phyloP scores from a whole-genome alignment of 2,113 vertebrate species.

The Anarhynchus alexandrinus region DNA sequence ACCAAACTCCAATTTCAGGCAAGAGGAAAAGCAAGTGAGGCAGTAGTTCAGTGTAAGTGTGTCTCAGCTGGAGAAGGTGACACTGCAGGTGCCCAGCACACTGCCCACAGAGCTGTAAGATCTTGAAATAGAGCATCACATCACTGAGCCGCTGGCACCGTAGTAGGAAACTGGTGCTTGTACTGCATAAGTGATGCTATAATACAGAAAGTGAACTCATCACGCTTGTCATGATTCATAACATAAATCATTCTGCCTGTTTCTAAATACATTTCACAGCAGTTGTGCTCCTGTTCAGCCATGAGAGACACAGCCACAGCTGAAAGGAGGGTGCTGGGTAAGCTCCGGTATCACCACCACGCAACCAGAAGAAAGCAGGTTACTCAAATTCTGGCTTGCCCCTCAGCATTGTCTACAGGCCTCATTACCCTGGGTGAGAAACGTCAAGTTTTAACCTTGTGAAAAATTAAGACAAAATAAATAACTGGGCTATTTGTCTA shows the following conservation, averaged over 20 bases:
- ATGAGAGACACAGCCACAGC: neutral
- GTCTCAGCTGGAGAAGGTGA: neutral
- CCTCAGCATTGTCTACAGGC: neutral
- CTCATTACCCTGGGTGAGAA: neutral
- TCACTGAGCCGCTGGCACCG: neutral
- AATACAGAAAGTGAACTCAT: constrained; percentile 6
- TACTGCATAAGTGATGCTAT: neutral
- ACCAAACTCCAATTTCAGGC: neutral
- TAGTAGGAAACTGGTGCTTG: neutral
- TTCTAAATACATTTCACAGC: constrained; percentile 26
- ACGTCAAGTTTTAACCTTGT: neutral
- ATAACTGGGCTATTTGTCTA: neutral
- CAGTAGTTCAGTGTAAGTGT: neutral
- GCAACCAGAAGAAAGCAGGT: neutral
- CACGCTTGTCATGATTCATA: constrained; percentile 42
- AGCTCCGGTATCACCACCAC: neutral
- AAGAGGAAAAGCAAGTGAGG: neutral
- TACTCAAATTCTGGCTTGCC: neutral
- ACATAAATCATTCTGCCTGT: constrained; percentile 16
- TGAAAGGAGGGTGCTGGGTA: neutral
- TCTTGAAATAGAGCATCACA: neutral
- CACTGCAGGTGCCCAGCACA: neutral
- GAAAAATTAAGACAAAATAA: neutral
- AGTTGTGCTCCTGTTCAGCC: neutral
- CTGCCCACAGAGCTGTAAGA: neutral